A percentile compares a stretch with the other conserved stretches of the same genome.
These are phyloP conservation scores for Euzophera pinguis DNA, from an alignment of 2,888 invertebrate genomes.

Conservation along the genomic window DNA sequence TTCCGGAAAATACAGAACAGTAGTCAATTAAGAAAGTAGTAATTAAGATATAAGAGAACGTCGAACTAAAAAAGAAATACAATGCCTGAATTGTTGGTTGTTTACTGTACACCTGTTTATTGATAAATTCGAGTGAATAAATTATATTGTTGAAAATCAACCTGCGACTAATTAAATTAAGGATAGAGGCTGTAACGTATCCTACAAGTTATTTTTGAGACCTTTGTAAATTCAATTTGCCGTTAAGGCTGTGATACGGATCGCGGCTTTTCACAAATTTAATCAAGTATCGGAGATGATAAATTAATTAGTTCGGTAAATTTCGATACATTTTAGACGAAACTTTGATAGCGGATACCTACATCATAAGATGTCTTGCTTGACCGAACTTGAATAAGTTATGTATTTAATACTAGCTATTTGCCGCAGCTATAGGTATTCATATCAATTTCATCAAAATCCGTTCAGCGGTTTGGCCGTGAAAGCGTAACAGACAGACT, in stretches of 20 bases:
- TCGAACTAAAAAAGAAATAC: no score
- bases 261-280: constrained; percentile 7
- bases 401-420: no score
- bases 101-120: neutral
- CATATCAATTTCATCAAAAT: no score
- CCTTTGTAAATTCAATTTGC: constrained; percentile 12
- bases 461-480: no score
- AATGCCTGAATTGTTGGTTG: neutral
- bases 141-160: neutral
- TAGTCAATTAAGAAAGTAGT: no score
- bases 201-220: constrained; percentile 3
- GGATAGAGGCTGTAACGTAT: neutral
- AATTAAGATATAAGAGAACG: no score
- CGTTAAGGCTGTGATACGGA: constrained; percentile 1
- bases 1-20: no score
- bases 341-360: neutral
- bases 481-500: no score
- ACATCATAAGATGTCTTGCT: no score
- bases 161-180: constrained; percentile 1
- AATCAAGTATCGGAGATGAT: constrained; percentile 12
- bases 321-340: neutral
- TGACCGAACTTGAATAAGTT: no score
- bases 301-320: constrained; percentile 12
- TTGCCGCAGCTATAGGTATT: no score
- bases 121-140: neutral